A percentile compares a stretch with the other conserved stretches of the same genome.
phyloP scores from a whole-genome alignment of 1,140 invertebrate species.

The Formica exsecta region DNA sequence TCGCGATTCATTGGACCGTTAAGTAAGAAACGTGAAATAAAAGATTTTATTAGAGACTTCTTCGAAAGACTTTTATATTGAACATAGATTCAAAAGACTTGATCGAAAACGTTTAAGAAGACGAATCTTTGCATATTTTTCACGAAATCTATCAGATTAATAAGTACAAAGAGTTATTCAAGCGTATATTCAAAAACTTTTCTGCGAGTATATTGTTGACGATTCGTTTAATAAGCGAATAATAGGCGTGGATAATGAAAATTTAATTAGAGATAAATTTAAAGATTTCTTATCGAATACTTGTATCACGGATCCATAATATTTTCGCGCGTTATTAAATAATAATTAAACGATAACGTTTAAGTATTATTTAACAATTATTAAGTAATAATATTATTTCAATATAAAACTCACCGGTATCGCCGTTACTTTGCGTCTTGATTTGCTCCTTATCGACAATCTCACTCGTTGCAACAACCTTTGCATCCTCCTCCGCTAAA shows the following conservation, averaged over 20 bases:
- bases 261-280: slow-evolving; percentile 20
- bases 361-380: too few species aligned
- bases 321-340: slow-evolving; percentile 17
- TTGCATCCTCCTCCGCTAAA: slow-evolving; percentile 64
- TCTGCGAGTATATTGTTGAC: neutral
- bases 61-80: neutral
- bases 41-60: slow-evolving; percentile 4
- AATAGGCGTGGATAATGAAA: neutral
- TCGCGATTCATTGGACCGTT: neutral
- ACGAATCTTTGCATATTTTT: neutral
- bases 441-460: slow-evolving; percentile 57
- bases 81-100: neutral
- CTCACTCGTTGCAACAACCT: slow-evolving; percentile 42
- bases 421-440: slow-evolving; percentile 71
- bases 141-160: neutral
- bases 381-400: neutral
- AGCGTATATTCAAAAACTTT: neutral
- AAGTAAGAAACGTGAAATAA: neutral
- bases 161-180: neutral
- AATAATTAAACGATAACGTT: too few species aligned
- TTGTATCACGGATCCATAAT: neutral
- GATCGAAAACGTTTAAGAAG: neutral
- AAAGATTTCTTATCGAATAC: neutral
- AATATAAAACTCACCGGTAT: slow-evolving; percentile 74
- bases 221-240: neutral